Conservation (phyloP, 1,140 invertebrate genomes). For the Zaprionus taronus region DNA sequence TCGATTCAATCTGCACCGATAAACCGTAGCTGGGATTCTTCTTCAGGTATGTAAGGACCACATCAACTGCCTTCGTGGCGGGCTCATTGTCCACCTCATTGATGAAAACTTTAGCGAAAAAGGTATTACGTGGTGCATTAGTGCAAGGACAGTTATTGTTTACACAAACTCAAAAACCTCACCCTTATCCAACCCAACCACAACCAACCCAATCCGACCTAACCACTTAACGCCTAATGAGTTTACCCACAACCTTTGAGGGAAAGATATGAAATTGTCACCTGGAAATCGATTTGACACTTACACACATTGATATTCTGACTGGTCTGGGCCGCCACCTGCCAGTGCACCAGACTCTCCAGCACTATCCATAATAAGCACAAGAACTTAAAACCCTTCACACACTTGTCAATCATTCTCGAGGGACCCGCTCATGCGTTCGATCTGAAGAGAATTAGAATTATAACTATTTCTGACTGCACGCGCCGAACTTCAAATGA, state of each 20-base stretch:
- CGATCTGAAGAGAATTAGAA: neutral
- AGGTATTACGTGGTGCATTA: conserved; percentile 17
- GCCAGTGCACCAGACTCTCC: conserved; percentile 18
- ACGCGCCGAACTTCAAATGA: conserved; percentile 53
- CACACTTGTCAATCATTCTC: conserved; percentile 39
- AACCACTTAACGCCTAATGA: conserved; percentile 50
- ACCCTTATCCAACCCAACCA: conserved; percentile 9
- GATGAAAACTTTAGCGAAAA: conserved; percentile 86
- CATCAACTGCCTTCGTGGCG: conserved; percentile 88
- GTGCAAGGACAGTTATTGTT: conserved; percentile 23
- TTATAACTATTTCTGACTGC: neutral
- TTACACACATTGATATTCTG: conserved; percentile 84
- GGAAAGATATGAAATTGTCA: neutral
- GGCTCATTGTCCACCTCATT: conserved; percentile 90
- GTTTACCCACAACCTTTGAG: conserved; percentile 46
- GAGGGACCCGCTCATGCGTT: conserved; percentile 16
- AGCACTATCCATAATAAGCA: conserved; percentile 47
- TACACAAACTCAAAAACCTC: conserved; percentile 14
- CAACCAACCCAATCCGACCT: neutral
- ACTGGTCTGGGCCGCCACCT: conserved; percentile 66
- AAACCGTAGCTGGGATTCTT: conserved; percentile 88
- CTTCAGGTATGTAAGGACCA: conserved; percentile 88
- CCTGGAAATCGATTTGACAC: conserved; percentile 49
- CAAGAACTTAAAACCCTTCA: conserved; percentile 38
- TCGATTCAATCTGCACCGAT: conserved; percentile 87